These are phyloP conservation scores for Limnephilus lunatus DNA, from an alignment of 2,888 invertebrate species.

Conservation along the genomic window DNA sequence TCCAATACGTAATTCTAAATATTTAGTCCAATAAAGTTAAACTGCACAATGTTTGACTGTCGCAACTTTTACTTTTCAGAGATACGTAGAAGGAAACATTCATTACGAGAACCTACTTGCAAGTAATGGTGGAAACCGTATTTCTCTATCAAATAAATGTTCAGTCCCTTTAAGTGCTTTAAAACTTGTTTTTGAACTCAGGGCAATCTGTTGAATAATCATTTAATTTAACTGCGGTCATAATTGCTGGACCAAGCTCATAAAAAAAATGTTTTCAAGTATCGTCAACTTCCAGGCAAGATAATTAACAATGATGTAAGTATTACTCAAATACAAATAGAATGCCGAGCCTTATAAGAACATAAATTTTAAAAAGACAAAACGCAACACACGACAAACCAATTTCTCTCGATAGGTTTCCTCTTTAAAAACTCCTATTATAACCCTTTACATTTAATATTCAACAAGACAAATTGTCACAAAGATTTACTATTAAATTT, in stretches of 20 bases:
- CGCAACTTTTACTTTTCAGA: slow-evolving; percentile 13
- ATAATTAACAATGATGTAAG: neutral
- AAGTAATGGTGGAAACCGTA: neutral
- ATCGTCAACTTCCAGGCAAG: neutral
- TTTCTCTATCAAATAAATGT: neutral
- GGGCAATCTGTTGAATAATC: neutral
- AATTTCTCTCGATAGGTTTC: too few species aligned
- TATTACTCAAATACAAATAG: neutral
- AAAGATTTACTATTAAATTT: neutral
- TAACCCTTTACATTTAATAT: too few species aligned
- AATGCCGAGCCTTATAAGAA: neutral
- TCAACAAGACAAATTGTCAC: too few species aligned
- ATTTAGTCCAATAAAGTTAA: slow-evolving; percentile 19
- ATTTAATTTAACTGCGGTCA: neutral
- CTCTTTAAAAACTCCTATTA: neutral
- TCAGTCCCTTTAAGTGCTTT: neutral
- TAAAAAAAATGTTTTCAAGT: neutral
- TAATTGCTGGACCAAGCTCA: neutral
- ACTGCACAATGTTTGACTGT: neutral
- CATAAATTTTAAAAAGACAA: neutral
- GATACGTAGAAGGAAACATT: neutral
- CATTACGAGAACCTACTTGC: neutral
- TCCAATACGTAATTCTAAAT: slow-evolving; percentile 5
- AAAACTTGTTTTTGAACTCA: neutral
- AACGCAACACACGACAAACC: too few species aligned